phyloP scores from a whole-genome alignment of 2,113 vertebrate genomes.

The Excalfactoria chinensis region DNA sequence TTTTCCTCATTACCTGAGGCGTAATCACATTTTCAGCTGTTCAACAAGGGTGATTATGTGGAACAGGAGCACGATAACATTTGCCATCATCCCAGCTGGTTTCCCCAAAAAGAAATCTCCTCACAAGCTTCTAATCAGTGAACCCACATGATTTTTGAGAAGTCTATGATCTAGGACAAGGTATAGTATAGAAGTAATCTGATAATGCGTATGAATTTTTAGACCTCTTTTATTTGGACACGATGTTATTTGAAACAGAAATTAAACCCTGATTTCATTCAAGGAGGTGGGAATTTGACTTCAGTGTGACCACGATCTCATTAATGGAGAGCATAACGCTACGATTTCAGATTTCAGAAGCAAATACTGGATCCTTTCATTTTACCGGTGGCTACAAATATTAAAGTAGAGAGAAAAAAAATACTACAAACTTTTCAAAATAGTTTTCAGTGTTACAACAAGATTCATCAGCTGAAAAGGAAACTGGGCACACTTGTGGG shows the following conservation, averaged over 20 bases:
- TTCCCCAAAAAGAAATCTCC: not conserved
- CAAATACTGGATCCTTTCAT: not conserved
- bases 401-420: not conserved
- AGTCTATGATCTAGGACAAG: not conserved
- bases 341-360: not conserved
- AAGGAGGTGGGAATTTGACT: not conserved
- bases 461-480: not conserved
- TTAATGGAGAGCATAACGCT: not conserved
- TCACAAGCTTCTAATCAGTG: not conserved
- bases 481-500: not conserved
- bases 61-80: slow-evolving; percentile 16
- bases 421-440: not conserved
- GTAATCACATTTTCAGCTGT: slow-evolving; percentile 57
- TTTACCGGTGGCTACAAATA: not conserved
- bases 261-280: not conserved
- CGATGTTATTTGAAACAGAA: not conserved
- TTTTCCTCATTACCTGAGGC: slow-evolving; percentile 58
- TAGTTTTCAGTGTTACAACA: not conserved
- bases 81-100: slow-evolving; percentile 48
- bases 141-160: not conserved
- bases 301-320: not conserved
- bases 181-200: not conserved
- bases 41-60: slow-evolving; percentile 44
- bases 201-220: not conserved
- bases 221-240: not conserved